phyloP scores from a whole-genome alignment of 64 coral and sea anemone species.

The Montipora foliosa region DNA sequence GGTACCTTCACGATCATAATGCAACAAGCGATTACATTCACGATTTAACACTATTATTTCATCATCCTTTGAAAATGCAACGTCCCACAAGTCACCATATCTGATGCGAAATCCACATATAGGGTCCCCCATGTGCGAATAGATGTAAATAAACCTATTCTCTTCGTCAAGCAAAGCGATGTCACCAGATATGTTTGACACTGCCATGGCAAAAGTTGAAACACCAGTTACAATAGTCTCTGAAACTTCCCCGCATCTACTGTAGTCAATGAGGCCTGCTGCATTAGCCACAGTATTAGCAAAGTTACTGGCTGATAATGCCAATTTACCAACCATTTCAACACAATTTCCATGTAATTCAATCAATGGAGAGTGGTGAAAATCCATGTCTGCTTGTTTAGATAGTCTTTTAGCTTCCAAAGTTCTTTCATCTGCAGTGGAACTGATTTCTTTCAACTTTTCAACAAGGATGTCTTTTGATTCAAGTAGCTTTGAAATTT shows the following conservation, averaged over 20 bases:
- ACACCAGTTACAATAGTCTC: slow-evolving; percentile 23
- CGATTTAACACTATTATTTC: slow-evolving; percentile 63
- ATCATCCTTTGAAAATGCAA: slow-evolving; percentile 58
- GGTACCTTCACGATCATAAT: slow-evolving; percentile 46
- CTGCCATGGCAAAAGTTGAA: slow-evolving; percentile 46
- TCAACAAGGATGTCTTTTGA: slow-evolving; percentile 3
- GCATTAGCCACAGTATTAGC: not conserved
- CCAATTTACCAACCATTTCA: slow-evolving; percentile 26
- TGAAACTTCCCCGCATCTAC: slow-evolving; percentile 20
- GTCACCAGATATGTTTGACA: slow-evolving; percentile 23
- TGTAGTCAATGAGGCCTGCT: slow-evolving; percentile 27
- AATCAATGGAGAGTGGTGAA: not conserved
- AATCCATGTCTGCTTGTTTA: slow-evolving; percentile 12
- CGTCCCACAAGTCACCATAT: slow-evolving; percentile 55
- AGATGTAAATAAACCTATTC: slow-evolving; percentile 31
- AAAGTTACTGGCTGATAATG: slow-evolving; percentile 15
- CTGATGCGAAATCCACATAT: slow-evolving; percentile 10
- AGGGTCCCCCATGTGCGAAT: not conserved
- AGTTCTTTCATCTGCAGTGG: slow-evolving; percentile 4
- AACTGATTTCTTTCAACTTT: slow-evolving; percentile 12
- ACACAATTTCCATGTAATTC: not conserved
- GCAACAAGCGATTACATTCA: slow-evolving; percentile 32
- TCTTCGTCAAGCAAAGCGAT: slow-evolving; percentile 50
- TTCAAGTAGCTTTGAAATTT: not conserved
- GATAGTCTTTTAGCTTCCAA: slow-evolving; percentile 17